A percentile compares a stretch with the other conserved stretches of the same genome.
Conservation (phyloP, 2,797 vertebrate genomes). For the Enteromius paludinosus region DNA sequence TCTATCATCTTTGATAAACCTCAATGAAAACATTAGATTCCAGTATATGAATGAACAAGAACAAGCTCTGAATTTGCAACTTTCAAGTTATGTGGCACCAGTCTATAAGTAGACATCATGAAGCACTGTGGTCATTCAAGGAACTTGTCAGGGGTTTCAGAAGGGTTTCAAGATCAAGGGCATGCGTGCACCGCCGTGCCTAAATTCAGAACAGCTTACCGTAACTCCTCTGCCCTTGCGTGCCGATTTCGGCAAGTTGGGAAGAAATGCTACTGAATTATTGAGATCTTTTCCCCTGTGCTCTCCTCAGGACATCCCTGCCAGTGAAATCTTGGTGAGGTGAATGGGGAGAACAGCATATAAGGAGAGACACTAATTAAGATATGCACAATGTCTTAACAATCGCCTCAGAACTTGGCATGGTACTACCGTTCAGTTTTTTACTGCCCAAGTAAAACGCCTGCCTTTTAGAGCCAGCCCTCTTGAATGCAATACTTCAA, state of each 20-base stretch:
- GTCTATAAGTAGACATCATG: neutral
- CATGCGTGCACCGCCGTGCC: neutral
- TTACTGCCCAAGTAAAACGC: slow-evolving; percentile 22
- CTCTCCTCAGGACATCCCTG: slow-evolving; percentile 68
- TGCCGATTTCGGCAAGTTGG: slow-evolving; percentile 61
- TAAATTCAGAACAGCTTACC: slow-evolving; percentile 54
- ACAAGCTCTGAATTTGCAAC: neutral
- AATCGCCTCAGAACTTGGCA: slow-evolving; percentile 42
- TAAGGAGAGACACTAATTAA: slow-evolving; percentile 38
- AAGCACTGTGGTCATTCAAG: slow-evolving; percentile 5
- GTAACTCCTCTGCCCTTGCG: slow-evolving; percentile 36
- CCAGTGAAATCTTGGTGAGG: slow-evolving; percentile 55
- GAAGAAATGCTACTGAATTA: slow-evolving; percentile 73
- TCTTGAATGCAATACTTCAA: slow-evolving; percentile 27
- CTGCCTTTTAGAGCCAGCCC: slow-evolving; percentile 24
- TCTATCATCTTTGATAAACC: neutral
- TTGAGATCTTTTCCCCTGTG: slow-evolving; percentile 56
- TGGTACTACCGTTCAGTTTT: neutral
- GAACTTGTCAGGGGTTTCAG: neutral
- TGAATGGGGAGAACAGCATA: slow-evolving; percentile 41
- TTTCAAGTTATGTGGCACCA: neutral
- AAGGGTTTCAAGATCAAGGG: slow-evolving; percentile 5
- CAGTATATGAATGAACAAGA: neutral
- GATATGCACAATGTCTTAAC: slow-evolving; percentile 35
- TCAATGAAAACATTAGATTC: neutral